Conservation (phyloP, 2,113 vertebrate species). For the Bambusicola thoracicus region DNA sequence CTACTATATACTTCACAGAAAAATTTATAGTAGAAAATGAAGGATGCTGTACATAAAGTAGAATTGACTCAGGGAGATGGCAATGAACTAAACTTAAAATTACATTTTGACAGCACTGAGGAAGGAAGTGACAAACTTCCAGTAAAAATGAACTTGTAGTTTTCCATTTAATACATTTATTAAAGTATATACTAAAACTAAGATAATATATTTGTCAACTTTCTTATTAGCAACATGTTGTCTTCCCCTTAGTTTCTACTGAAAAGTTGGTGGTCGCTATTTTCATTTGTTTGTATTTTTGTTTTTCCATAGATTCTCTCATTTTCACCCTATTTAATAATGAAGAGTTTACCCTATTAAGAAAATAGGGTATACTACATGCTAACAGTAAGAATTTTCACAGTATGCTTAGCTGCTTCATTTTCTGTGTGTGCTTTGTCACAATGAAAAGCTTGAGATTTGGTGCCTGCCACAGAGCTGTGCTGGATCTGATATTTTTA, state of each 20-base stretch:
- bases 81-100: not conserved
- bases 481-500: not conserved
- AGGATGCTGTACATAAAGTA: not conserved
- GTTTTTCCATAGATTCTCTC: not conserved
- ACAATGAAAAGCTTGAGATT: not conserved
- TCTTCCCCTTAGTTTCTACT: not conserved
- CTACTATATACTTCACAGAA: not conserved
- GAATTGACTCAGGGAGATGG: not conserved
- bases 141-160: not conserved
- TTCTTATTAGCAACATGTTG: not conserved
- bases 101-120: not conserved
- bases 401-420: not conserved
- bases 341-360: not conserved
- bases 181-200: not conserved
- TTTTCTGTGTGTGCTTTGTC: not conserved
- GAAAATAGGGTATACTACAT: not conserved
- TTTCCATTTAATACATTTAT: not conserved
- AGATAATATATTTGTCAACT: not conserved
- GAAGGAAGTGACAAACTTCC: not conserved
- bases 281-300: not conserved
- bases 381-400: not conserved
- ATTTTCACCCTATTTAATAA: not conserved
- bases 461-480: not conserved
- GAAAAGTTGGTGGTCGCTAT: not conserved
- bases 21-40: slow-evolving; percentile 12